A percentile compares a stretch with the other conserved stretches of the same genome.
Evolutionary conservation across 2,113 vertebrate genomes (phyloP).

Genomic region (Phocoena phocoena): DNA sequence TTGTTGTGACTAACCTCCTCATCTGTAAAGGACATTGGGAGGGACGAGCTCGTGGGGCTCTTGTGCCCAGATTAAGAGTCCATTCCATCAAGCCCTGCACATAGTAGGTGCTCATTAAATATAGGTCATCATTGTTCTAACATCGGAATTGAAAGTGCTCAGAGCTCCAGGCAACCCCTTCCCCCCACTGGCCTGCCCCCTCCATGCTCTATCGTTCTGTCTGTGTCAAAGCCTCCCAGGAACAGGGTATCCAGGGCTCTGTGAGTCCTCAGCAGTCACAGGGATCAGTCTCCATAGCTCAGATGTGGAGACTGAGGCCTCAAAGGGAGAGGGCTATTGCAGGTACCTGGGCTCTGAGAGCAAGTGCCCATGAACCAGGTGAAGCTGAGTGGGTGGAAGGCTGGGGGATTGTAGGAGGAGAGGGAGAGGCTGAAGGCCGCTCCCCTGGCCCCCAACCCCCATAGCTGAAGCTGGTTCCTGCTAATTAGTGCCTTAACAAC

Average conservation of each 20-base stretch:
- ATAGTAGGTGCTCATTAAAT: not conserved
- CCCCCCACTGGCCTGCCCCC: not conserved
- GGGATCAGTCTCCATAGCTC: not conserved
- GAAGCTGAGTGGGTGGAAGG: not conserved
- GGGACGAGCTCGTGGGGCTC: fast-evolving
- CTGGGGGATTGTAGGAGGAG: not conserved
- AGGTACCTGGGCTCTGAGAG: not conserved
- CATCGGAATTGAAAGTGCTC: not conserved
- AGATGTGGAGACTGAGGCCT: not conserved
- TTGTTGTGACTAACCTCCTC: not conserved
- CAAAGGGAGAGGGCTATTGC: not conserved
- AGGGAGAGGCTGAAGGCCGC: not conserved
- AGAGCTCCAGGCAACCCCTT: not conserved
- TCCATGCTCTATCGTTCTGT: not conserved
- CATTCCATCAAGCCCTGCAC: not conserved
- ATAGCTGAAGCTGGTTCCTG: slow-evolving; percentile 19
- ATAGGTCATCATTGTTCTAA: not conserved
- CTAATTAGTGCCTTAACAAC: slow-evolving; percentile 73
- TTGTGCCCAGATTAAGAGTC: not conserved
- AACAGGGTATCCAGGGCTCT: not conserved
- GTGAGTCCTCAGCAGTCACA: not conserved
- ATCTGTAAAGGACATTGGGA: not conserved
- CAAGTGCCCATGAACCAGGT: not conserved
- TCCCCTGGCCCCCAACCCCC: not conserved
- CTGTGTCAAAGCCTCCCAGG: not conserved